These are phyloP conservation scores for Tachystola acroxantha DNA, from an alignment of 2,888 invertebrate genomes.

Conservation along the genomic window DNA sequence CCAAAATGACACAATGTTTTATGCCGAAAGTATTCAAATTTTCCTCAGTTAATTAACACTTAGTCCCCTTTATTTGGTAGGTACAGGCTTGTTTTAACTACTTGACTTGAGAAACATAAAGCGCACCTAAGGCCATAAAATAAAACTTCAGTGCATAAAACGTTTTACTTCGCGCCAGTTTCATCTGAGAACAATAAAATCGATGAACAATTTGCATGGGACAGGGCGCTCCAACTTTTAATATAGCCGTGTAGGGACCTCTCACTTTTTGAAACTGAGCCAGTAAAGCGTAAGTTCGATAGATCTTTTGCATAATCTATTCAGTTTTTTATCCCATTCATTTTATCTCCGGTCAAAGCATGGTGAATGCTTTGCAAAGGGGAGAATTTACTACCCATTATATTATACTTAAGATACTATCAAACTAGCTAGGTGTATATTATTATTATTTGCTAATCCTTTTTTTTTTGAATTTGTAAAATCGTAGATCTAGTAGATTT, in stretches of 20 bases:
- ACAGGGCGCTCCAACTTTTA: slow-evolving; percentile 50
- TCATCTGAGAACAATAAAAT: slow-evolving; percentile 46
- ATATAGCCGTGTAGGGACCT: slow-evolving; percentile 42
- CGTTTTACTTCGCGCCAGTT: slow-evolving; percentile 35
- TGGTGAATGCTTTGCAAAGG: too few species aligned
- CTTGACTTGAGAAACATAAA: neutral
- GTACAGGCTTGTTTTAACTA: too few species aligned
- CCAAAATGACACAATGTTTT: too few species aligned
- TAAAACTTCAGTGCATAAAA: slow-evolving; percentile 22
- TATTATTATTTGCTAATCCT: too few species aligned
- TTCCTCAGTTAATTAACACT: too few species aligned
- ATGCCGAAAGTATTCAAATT: too few species aligned
- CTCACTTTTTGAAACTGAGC: slow-evolving; percentile 16
- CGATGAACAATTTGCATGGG: slow-evolving; percentile 55
- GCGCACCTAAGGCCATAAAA: slow-evolving; percentile 3
- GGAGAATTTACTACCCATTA: too few species aligned
- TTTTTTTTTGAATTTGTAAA: too few species aligned
- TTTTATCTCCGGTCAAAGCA: neutral
- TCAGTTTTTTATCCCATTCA: neutral
- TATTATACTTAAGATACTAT: too few species aligned
- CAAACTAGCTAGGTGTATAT: too few species aligned
- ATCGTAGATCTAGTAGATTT: too few species aligned
- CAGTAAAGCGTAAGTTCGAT: slow-evolving; percentile 2
- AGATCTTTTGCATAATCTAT: slow-evolving; percentile 2
- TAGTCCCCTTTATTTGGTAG: too few species aligned